Evolutionary conservation across 2,797 vertebrate species (phyloP), one percentile per base, ranked within the genome.

Genomic region (Crocidura indochinensis): DNA sequence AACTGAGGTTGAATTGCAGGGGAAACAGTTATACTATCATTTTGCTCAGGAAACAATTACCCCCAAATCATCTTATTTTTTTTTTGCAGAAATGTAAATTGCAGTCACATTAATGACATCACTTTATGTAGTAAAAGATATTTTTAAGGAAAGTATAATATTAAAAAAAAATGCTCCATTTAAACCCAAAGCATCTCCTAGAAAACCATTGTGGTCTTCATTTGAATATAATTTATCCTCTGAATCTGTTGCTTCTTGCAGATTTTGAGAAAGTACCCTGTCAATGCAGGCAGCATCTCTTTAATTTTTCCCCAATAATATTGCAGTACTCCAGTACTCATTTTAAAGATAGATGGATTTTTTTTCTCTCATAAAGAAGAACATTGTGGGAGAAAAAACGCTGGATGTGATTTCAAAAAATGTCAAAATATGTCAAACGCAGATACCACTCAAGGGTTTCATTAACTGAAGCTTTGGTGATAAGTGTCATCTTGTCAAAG

Each of bases 401-500:
- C 97, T 97, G 98, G 98, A 98, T 98, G 98, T 98, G 98, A 98
- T 98, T 98, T 98, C 98, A 98, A 98, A 98, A 98, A 98, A 98
- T 98, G 98, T 98, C 98, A 98, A 98, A 98, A 98, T 98, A 98
- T 98, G 98, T 98, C 98, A 98, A 98, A 98, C 80, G 97, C 97
- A 98, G 98, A 98, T 98, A 98, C 97, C 98, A 98, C 98, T 99
- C 98, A 98, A 99, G 98, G 98, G 98, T 98, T 98, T 98, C 97
- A 98, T 98, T 99, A 98, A 98, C 98, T 98, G 98, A 98, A 98
- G 98, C 98, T 98, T 98, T 98, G 98, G 98, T 98, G 98, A 98
- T 98, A 98, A 98, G 98, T 99, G 99, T 99, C 99, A 99, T 99
- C 98, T 98, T 98, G 99, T 99, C 98, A 98, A 97, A 98, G 98